Base-by-base conservation (phyloP, 2,797 vertebrate species). In the Sebastes kiyomatsui region DNA sequence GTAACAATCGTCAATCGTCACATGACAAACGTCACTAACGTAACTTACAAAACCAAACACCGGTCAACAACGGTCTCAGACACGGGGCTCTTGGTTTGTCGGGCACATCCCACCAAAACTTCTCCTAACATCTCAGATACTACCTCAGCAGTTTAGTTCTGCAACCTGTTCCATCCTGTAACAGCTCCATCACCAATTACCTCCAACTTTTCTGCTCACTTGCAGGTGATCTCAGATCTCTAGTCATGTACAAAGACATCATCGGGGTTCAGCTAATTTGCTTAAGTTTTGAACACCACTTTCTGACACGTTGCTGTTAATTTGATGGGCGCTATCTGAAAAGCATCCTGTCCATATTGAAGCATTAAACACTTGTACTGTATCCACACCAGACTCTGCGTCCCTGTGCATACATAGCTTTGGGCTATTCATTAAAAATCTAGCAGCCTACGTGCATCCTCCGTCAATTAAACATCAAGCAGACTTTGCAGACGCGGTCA, bases 41-140 rank as follows among this genome's bases (percentile, higher is more conserved):
- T 46, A 16, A 46, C 6, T 46, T 46, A 46, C 16, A 46, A 46
- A 46, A 46, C 42, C 42, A 46, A 46, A 46, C 42, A 42, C 14
- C 38, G 0, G 38, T 42, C 38, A 42, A 42, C 38, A 16, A 0
- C 38, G 5, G 38, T 42, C 38, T 42, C 38, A 42, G 0, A 42
- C 38, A 46, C 6, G 0, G 42, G 38, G 0, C 6, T 46, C 6
- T 0, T 46, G 42, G 38, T 42, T 18, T 7, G 42, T 46, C 1
- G 3, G 14, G 6, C 42, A 6, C 42, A 46, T 46, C 42, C 32
- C 42, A 18, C 42, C 16, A 9, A 52, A 52, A 20, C 46, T n/a
- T 52, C 46, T 9, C 46, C 46, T n/a, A 20, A 14, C 23, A 58
- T 59, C 55, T 27, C 23, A 25, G 22, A 58, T 52, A 10, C 5